Conservation (phyloP, 2,797 vertebrate species). For the Notamacropus eugenii region DNA sequence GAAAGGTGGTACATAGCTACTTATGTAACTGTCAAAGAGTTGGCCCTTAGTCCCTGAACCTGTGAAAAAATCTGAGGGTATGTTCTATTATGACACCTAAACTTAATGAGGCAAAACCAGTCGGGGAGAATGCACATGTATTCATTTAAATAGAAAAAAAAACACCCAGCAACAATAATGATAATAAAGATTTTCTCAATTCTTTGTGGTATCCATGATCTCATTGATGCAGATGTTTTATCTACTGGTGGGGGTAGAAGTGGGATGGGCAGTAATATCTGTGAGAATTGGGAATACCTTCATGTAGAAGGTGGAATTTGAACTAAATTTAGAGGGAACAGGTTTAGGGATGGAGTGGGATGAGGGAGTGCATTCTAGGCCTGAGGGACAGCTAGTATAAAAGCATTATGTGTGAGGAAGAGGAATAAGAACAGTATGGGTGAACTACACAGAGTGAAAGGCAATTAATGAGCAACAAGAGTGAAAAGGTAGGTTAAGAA, state of each 20-base stretch:
- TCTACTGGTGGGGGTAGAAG: background rate
- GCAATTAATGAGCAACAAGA: background rate
- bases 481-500: background rate
- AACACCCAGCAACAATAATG: background rate
- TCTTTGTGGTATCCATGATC: background rate
- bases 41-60: background rate
- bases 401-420: background rate
- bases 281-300: background rate
- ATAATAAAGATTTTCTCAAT: background rate
- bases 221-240: background rate
- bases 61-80: conserved; percentile 37
- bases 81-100: background rate
- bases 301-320: background rate
- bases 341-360: background rate
- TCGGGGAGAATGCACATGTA: background rate
- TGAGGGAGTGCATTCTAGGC: background rate
- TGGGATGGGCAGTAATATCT: background rate
- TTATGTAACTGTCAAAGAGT: background rate
- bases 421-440: background rate
- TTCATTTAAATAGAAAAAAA: background rate
- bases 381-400: background rate
- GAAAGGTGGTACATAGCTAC: conserved; percentile 25
- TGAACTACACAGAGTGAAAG: background rate
- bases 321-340: background rate
- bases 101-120: background rate